Base-by-base conservation (phyloP, 1,140 invertebrate species). In the Megathymus violae region DNA sequence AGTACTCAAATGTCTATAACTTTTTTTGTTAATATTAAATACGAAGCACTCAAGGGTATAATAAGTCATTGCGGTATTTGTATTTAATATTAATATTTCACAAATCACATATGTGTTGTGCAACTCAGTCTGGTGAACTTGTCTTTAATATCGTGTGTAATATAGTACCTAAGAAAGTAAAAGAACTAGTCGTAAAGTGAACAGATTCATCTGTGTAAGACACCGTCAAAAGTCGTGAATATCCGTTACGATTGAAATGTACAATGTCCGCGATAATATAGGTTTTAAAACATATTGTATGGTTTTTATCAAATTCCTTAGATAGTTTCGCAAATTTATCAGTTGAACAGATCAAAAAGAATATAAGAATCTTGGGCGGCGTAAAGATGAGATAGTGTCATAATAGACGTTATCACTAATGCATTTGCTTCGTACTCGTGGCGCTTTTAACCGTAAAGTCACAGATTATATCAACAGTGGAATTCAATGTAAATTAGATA, bases 361-460 rank as follows among this genome's bases (percentile, higher is more conserved):
- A 46, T 44, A 56, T 9, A 58, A 46, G 31, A 56, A 58, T 58
- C 41, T 16, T 58, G 41, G 14, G 17, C 40, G 15, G 25, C 27
- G 25, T 58, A 41, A 10, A 58, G 52, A 31, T 34, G 52, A 58
- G 52, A 58, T 58, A 58, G 52, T 58, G 52, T 58, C 52, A 58
- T 58, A 58, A 43, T 9, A 56, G 51, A 56, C 52, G 52, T 58
- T 58, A 58, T 58, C 52, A 31, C 41, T 34, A 27, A 43, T 44
- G 52, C 52, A 58, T 58, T 58, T 58, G 40, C 44, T 15, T 41
- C 52, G 19, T 44, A 13, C 38, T 58, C 25, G 43, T 41, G 50
- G 50, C 34, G 50, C 50, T 56, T 27, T 11, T 36, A 36, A 11
- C 7, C 1, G 11, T 36, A 36, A 36, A 36, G 14, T 58, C 52